Percentiles rank a stretch among this genome's conserved stretches.
Evolutionary conservation across 53 echinoderm and acorn worm genomes (phyloP).

Genomic region (Temnopleurus reevesii): DNA sequence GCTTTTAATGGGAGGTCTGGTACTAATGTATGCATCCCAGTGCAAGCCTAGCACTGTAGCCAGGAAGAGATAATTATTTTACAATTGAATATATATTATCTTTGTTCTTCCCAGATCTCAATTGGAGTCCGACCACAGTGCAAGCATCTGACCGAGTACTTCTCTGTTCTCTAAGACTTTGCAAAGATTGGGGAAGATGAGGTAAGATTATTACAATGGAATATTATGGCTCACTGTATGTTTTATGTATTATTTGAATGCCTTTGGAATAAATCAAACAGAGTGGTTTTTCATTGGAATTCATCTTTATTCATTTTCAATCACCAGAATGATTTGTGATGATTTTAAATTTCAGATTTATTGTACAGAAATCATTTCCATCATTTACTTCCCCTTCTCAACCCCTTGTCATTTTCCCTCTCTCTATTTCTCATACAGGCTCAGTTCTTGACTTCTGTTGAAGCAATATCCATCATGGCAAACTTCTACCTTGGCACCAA

Average conservation of each 20-base stretch:
- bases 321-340: background rate
- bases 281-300: background rate
- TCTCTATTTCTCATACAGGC: conserved; percentile 57
- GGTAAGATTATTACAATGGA: conserved; percentile 62
- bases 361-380: background rate
- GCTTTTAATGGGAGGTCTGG: no score
- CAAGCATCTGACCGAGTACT: conserved; percentile 90
- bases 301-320: background rate
- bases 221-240: background rate
- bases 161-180: conserved; percentile 87
- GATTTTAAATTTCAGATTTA: background rate
- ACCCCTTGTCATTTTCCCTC: background rate
- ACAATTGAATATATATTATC: background rate
- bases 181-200: conserved; percentile 92
- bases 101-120: conserved; percentile 15
- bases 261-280: background rate
- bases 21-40: no score
- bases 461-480: conserved; percentile 91
- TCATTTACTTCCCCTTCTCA: background rate
- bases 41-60: no score
- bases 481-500: conserved; percentile 94
- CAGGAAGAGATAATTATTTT: no score
- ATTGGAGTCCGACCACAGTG: conserved; percentile 77
- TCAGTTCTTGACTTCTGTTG: conserved; percentile 78
- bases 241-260: background rate